phyloP scores from a whole-genome alignment of 2,888 invertebrate genomes.

The Diarsia brunnea region DNA sequence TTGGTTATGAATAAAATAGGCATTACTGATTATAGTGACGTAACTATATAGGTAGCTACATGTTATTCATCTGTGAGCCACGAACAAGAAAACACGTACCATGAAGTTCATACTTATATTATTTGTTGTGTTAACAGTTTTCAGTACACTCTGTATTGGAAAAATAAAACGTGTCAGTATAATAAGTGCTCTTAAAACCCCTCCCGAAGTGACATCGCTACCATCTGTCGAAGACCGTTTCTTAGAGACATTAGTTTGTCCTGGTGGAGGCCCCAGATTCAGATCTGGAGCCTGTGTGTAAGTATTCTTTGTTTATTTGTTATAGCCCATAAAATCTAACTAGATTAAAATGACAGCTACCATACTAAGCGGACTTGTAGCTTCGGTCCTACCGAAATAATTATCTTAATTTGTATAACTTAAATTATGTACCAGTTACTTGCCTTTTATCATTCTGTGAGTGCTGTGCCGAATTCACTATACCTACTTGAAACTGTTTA shows the following conservation, averaged over 20 bases:
- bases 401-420: too few species aligned
- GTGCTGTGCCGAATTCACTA: too few species aligned
- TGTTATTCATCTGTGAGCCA: neutral
- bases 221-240: slow-evolving; percentile 13
- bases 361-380: neutral
- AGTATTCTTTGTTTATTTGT: slow-evolving; percentile 5
- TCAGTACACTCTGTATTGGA: slow-evolving; percentile 10
- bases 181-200: too few species aligned
- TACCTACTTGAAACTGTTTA: too few species aligned
- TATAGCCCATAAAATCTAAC: neutral
- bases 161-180: neutral
- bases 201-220: fast-evolving
- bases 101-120: slow-evolving; percentile 12
- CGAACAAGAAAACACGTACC: neutral
- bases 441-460: too few species aligned
- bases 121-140: slow-evolving; percentile 5
- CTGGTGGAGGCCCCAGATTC: slow-evolving; percentile 16
- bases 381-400: neutral
- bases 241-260: slow-evolving; percentile 1
- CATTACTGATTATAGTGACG: neutral
- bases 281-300: slow-evolving; percentile 27
- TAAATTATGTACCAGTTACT: too few species aligned
- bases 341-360: neutral
- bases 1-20: neutral
- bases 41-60: neutral